Conservation (phyloP, 2,797 vertebrate genomes). For the Sus cebifrons region DNA sequence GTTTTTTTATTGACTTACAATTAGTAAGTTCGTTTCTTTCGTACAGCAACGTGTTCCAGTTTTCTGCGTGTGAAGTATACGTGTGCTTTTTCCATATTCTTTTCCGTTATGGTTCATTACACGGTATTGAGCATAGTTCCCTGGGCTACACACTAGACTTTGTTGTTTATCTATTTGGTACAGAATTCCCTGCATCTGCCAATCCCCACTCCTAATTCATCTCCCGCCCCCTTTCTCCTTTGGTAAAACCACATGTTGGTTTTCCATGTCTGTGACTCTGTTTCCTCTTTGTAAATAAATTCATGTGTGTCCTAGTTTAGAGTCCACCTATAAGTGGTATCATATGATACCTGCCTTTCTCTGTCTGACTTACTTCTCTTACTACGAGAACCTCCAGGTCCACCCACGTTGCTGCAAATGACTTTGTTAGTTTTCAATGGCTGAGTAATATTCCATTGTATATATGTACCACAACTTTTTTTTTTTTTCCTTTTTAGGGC, state of each 20-base stretch:
- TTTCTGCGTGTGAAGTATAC: not conserved
- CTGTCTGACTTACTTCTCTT: not conserved
- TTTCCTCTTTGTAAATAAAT: not conserved
- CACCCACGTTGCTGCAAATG: too few relatives aligned
- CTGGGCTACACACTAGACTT: not conserved
- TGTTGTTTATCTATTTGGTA: not conserved
- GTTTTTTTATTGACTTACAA: not conserved
- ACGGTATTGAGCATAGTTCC: not conserved
- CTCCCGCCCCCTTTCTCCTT: not conserved
- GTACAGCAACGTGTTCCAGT: not conserved
- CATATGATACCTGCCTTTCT: rapidly evolving
- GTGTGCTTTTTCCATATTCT: rapidly evolving
- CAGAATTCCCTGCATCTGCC: rapidly evolving
- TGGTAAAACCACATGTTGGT: rapidly evolving
- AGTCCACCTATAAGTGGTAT: not conserved
- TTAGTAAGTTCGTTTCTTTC: rapidly evolving
- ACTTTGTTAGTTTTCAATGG: too few relatives aligned
- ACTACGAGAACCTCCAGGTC: too few relatives aligned
- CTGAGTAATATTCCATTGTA: too few relatives aligned
- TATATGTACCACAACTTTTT: too few relatives aligned
- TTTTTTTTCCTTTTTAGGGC: too few relatives aligned
- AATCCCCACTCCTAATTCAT: not conserved
- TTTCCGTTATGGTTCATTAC: not conserved
- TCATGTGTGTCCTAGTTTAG: not conserved
- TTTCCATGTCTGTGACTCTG: rapidly evolving